Percentiles rank a stretch among this genome's conserved stretches.
Conservation (phyloP, 23 tunicate species). For the Styela plicata region DNA sequence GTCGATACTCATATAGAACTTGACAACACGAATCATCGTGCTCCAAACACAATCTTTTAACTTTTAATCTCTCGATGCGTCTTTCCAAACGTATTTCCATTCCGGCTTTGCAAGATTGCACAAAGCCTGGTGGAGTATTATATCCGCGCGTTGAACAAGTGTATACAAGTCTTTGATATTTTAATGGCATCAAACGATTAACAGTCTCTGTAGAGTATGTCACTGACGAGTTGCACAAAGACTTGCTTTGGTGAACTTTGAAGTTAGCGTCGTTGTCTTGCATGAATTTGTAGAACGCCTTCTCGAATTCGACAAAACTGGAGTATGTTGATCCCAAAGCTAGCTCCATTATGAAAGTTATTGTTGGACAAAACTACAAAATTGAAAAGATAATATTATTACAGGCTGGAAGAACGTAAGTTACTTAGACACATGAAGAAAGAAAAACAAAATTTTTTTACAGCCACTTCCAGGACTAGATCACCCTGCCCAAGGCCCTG, state of each 20-base stretch:
- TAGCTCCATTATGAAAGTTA: not conserved
- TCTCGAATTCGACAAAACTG: not conserved
- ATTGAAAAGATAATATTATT: too few relatives aligned
- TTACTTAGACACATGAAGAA: too few relatives aligned
- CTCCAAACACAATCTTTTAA: not conserved
- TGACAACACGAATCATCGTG: not conserved
- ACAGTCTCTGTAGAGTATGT: not conserved
- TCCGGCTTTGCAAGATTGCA: not conserved
- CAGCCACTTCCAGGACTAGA: too few relatives aligned
- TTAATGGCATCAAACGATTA: not conserved
- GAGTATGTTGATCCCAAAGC: not conserved
- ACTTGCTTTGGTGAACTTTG: not conserved
- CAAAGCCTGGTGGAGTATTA: not conserved
- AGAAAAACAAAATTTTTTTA: too few relatives aligned
- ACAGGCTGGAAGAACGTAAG: too few relatives aligned
- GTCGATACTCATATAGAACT: not conserved
- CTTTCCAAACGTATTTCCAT: not conserved
- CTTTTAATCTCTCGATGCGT: not conserved
- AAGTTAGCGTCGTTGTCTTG: not conserved
- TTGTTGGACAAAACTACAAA: too few relatives aligned
- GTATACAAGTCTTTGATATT: not conserved
- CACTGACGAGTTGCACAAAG: not conserved
- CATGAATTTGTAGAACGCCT: not conserved
- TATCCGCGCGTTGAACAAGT: not conserved
- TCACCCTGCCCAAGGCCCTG: too few relatives aligned